Base-by-base conservation (phyloP, 2,888 invertebrate species). In the Corythucha ciliata region DNA sequence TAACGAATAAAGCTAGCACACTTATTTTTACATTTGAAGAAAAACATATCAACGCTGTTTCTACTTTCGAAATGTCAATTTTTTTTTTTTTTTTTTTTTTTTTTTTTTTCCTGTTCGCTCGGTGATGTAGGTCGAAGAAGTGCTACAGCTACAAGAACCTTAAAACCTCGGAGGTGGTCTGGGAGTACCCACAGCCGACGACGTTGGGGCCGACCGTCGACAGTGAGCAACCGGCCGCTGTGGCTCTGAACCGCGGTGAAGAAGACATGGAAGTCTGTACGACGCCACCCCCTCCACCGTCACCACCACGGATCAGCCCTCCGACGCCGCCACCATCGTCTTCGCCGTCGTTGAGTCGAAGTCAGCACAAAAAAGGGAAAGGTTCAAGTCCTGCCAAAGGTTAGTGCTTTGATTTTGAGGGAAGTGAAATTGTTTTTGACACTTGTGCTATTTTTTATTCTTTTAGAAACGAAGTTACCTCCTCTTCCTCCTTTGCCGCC, bases 71-170 rank as follows among this genome's bases (percentile, higher is more conserved):
- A 40, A 24, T 50, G 34, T 34, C 47, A 40, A 20, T 16, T 8
- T 5, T 5, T 16, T 48, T 48, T 40, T 48, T 48, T n/a, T n/a
- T 48, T 24, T 48, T 32, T 48, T 48, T 48, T 48, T 25, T 48
- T 44, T 22, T 44, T 32, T 46, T 46, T 20, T 36, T 48, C 39
- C 39, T 45, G 47, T 39, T 52, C 37, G 20, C 34, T 40, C 48
- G 51, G 48, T 39, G 51, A 41, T 59, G 39, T 75, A 80, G 80
- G 69, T 70, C 72, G 62, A 75, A 76, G 72, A 78, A 78, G 69
- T 73, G 79, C 60, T 81, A 81, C 70, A 79, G 73, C 72, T 81
- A 80, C 48, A 70, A 74, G 64, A 77, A 80, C 66, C 65, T 70
- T 56, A 64, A 66, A 56, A 76, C 73, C 22, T 77, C 76, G 27